These are phyloP conservation scores for Phyllotis vaccarum DNA, from an alignment of 2,797 vertebrate species.

Conservation along the genomic window DNA sequence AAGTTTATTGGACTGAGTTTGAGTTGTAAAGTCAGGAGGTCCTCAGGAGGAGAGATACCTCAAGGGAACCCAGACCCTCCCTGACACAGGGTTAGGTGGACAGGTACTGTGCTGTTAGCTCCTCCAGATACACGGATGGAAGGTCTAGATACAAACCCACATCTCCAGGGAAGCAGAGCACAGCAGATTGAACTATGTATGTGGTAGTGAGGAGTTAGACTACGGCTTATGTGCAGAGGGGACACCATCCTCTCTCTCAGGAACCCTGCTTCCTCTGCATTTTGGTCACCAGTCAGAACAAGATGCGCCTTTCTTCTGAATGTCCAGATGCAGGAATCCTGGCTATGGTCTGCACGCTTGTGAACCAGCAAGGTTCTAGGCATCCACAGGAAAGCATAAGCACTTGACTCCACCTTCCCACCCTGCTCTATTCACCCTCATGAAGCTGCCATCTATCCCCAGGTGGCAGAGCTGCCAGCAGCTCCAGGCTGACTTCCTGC, in stretches of 20 bases:
- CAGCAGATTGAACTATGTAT: background rate
- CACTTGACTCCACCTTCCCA: no score
- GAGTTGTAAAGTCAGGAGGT: background rate
- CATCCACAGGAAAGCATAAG: no score
- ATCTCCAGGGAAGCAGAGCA: background rate
- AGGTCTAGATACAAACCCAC: background rate
- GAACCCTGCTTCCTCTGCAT: background rate
- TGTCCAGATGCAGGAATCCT: background rate
- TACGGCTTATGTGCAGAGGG: accelerated
- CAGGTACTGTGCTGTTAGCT: background rate
- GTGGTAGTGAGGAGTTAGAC: no score
- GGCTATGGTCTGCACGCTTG: background rate
- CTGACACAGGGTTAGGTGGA: background rate
- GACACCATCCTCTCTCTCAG: background rate
- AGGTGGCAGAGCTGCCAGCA: background rate
- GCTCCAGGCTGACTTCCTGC: background rate
- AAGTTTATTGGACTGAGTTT: slow-evolving; percentile 72
- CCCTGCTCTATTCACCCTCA: background rate
- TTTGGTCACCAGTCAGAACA: background rate
- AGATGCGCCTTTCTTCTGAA: background rate
- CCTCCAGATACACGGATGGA: background rate
- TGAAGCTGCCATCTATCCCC: no score
- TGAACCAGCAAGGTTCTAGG: background rate
- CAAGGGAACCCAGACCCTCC: background rate
- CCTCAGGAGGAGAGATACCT: slow-evolving; percentile 20